phyloP scores from a whole-genome alignment of 2,113 vertebrate species.

The Thermophis baileyi region DNA sequence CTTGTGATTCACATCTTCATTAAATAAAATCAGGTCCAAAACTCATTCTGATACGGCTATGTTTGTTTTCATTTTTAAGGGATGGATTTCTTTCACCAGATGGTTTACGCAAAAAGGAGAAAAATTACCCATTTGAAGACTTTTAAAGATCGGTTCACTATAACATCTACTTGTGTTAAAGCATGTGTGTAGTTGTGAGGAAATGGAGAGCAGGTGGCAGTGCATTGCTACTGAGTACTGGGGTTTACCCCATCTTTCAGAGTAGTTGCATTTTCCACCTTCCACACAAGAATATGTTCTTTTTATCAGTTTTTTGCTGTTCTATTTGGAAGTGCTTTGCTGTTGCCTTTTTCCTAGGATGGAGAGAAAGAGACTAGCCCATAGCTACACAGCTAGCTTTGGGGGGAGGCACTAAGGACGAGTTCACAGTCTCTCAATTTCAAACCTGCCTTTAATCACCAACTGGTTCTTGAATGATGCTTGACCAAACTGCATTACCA shows the following conservation, averaged over 20 bases:
- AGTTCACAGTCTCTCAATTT: not conserved
- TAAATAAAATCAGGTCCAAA: conserved; percentile 44
- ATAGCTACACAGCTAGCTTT: not conserved
- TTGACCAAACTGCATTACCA: not conserved
- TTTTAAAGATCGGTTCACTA: not conserved
- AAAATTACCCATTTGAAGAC: not conserved
- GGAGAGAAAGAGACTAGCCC: not conserved
- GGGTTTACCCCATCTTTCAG: not conserved
- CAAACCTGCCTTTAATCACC: not conserved
- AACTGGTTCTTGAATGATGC: not conserved
- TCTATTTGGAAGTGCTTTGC: not conserved
- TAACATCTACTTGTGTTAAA: not conserved
- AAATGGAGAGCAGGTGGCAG: not conserved
- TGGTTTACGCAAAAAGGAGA: not conserved
- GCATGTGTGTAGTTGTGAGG: not conserved
- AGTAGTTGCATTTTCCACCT: not conserved
- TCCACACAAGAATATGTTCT: not conserved
- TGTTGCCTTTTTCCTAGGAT: not conserved
- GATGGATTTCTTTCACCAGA: not conserved
- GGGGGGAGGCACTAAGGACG: not conserved
- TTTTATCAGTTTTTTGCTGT: not conserved
- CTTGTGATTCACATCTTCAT: conserved; percentile 61
- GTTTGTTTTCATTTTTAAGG: not conserved
- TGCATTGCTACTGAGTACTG: not conserved
- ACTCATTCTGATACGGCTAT: not conserved